A percentile compares a stretch with the other conserved stretches of the same genome.
These are phyloP conservation scores for Chlamydotis undulata DNA, from an alignment of 2,113 vertebrate genomes.

Conservation along the genomic window DNA sequence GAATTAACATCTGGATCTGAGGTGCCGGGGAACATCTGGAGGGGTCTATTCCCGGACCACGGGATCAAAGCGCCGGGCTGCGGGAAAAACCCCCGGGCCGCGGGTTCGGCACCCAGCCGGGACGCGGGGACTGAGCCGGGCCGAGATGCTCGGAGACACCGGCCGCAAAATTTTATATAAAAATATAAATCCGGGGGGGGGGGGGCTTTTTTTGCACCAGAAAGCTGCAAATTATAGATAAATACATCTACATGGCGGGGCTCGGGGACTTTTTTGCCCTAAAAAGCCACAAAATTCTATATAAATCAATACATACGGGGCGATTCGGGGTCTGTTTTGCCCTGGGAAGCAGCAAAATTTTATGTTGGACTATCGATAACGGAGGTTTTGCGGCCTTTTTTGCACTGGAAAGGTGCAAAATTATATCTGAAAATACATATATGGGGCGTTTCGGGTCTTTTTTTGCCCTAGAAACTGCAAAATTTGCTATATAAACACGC, in stretches of 20 bases:
- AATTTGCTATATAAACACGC: too few species aligned
- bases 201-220: too few species aligned
- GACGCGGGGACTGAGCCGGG: background rate
- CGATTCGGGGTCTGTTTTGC: background rate
- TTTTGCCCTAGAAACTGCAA: background rate
- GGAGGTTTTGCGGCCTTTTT: background rate
- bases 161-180: too few species aligned
- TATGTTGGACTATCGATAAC: too few species aligned
- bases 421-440: too few species aligned
- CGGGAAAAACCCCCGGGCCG: background rate
- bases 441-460: fast-evolving
- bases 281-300: too few species aligned
- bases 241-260: background rate
- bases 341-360: background rate
- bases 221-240: background rate
- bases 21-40: background rate
- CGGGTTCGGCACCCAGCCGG: background rate
- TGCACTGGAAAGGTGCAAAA: background rate
- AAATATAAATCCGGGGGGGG: too few species aligned
- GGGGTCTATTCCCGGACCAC: background rate
- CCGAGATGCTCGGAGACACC: background rate
- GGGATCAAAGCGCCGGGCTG: too few species aligned
- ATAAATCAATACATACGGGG: too few species aligned
- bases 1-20: fast-evolving
- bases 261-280: background rate